These are phyloP conservation scores for Potamarius usumacintae DNA, from an alignment of 2,113 vertebrate genomes.

Conservation along the genomic window DNA sequence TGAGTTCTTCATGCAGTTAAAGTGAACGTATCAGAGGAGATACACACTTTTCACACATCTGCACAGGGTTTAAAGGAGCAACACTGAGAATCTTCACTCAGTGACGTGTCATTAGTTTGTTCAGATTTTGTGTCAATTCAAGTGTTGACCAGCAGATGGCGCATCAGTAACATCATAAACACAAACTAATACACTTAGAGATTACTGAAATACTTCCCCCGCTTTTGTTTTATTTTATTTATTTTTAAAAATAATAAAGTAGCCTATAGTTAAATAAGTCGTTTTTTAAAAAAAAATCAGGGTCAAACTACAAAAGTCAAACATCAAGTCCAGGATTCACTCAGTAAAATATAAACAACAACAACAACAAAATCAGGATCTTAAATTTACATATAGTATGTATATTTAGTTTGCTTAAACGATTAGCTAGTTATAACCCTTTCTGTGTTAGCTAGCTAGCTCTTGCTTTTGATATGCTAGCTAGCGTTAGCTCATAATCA, in stretches of 20 bases:
- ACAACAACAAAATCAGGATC: too few species aligned
- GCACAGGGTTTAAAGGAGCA: not conserved
- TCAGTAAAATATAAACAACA: not conserved
- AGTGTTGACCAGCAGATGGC: constrained; percentile 50
- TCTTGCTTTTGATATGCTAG: not conserved
- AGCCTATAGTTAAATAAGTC: too few species aligned
- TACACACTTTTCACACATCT: not conserved
- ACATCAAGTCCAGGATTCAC: not conserved
- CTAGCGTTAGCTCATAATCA: not conserved
- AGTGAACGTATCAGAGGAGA: not conserved
- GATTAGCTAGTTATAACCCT: not conserved
- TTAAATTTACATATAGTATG: too few species aligned
- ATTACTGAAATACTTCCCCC: not conserved
- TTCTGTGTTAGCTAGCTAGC: not conserved
- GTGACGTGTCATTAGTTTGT: not conserved
- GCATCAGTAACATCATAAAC: constrained; percentile 39
- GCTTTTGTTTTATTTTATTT: not conserved
- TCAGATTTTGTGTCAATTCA: not conserved
- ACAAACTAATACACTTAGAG: not conserved
- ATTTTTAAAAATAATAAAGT: too few species aligned
- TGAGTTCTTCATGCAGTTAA: not conserved
- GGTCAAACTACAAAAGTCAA: not conserved
- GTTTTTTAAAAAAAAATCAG: not conserved
- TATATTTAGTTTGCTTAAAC: not conserved
- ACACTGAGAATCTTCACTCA: not conserved